These are phyloP conservation scores for Pseudoatta argentina DNA, from an alignment of 1,140 invertebrate genomes.

Conservation along the genomic window DNA sequence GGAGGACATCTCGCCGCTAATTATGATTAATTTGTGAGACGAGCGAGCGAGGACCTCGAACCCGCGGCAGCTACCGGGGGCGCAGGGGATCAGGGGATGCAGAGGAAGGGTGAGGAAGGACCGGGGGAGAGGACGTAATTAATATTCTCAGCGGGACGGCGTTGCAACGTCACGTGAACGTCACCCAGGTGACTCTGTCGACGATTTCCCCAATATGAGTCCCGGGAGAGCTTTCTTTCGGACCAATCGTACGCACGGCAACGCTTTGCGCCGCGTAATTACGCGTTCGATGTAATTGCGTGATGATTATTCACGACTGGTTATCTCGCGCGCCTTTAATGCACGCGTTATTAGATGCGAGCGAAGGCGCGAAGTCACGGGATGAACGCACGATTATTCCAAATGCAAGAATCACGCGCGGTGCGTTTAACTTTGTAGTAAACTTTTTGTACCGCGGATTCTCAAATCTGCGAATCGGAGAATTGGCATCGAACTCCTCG, in stretches of 20 bases:
- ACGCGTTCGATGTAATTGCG: constrained; percentile 60
- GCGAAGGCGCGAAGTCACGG: constrained; percentile 32
- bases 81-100: constrained; percentile 45
- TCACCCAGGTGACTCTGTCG: constrained; percentile 76
- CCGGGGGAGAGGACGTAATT: constrained; percentile 73
- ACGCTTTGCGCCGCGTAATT: constrained; percentile 50
- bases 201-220: constrained; percentile 57
- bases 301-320: constrained; percentile 63
- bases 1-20: constrained; percentile 79
- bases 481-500: too few relatives aligned
- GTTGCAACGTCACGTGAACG: constrained; percentile 72
- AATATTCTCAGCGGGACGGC: constrained; percentile 79
- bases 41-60: constrained; percentile 69
- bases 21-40: constrained; percentile 81
- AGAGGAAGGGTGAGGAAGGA: background rate
- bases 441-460: background rate
- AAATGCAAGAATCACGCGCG: constrained; percentile 12
- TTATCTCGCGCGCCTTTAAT: constrained; percentile 38
- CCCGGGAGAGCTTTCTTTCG: constrained; percentile 30
- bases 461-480: background rate
- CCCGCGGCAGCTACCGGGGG: constrained; percentile 65
- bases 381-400: background rate
- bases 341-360: constrained; percentile 54
- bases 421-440: background rate
- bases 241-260: constrained; percentile 12